phyloP scores from a whole-genome alignment of 2,888 invertebrate species.

The Orthonevra nobilis region DNA sequence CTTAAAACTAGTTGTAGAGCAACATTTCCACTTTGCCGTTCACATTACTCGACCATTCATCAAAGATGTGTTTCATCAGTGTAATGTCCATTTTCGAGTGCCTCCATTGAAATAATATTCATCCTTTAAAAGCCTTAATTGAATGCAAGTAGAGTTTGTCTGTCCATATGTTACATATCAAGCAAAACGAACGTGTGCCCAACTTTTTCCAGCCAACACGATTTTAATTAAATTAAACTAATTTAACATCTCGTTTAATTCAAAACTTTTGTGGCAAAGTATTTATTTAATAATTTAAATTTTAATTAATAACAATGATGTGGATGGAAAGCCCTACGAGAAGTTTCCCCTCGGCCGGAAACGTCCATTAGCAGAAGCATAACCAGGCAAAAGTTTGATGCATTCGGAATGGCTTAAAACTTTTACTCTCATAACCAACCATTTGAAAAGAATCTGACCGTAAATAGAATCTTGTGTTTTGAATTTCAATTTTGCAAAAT shows the following conservation, averaged over 20 bases:
- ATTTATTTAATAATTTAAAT: constrained; percentile 32
- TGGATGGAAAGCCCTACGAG: background rate
- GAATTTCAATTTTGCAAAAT: no score
- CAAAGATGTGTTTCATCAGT: no score
- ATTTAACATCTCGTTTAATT: constrained; percentile 21
- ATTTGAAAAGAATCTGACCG: background rate
- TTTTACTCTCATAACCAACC: background rate
- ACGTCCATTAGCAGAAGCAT: constrained; percentile 6
- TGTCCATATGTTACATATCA: background rate
- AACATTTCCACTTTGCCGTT: no score
- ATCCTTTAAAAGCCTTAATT: background rate
- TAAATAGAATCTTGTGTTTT: constrained; percentile 3
- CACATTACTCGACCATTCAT: no score
- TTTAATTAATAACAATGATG: constrained; percentile 34
- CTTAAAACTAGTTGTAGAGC: no score
- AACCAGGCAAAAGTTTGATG: background rate
- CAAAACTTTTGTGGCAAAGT: background rate
- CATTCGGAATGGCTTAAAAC: background rate
- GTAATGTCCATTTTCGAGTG: background rate
- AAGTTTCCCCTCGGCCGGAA: background rate
- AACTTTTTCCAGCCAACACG: background rate
- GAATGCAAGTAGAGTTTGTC: background rate
- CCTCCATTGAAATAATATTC: constrained; percentile 21
- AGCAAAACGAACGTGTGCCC: background rate
- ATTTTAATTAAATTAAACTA: constrained; percentile 24